Base-by-base conservation (phyloP, 2,797 vertebrate genomes). In the Onychomys torridus region DNA sequence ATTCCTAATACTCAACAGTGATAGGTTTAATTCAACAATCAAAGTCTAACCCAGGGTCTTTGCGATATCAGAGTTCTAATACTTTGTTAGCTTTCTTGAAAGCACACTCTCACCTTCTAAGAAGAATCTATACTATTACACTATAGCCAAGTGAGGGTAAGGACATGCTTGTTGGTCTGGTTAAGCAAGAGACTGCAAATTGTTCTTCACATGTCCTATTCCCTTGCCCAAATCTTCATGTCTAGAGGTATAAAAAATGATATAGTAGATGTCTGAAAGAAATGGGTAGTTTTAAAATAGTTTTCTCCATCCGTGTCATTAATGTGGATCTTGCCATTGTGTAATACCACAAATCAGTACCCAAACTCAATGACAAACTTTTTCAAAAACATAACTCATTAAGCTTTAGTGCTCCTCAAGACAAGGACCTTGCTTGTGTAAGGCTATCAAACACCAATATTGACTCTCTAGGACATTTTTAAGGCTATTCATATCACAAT, bases 401-500 rank as follows among this genome's bases (percentile, higher is more conserved):
- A 98, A 97, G 97, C 96, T 97, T 98, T 97, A 97, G 96, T 96
- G 92, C 95, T 97, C 61, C 10, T 37, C 97, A 93, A 97, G 94
- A 98, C 97, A 98, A 98, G 97, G 98, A 98, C 98, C 96, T 98
- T 98, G 95, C 97, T 98, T 98, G 91, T 76, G 61, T 97, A 96
- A 98, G 98, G 96, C 98, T 95, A 98, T 98, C 97, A 98, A 97
- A 95, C 94, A 98, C 94, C 11, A 91, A 98, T 99, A 99, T 98
- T 98, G 98, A 98, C 98, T 98, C 97, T 96, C 87, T 81, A 84
- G 97, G 97, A 98, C 95, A 0, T 98, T 98, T 98, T 98, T 96
- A 98, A 98, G 97, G 97, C 98, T 99, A 98, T 98, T 98, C 98
- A 98, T 98, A 98, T 98, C 98, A 98, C 97, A 98, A 98, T 98